Evolutionary conservation across 2,797 vertebrate species (phyloP), one percentile per base, ranked within the genome.

Genomic region (Xyrichtys novacula): DNA sequence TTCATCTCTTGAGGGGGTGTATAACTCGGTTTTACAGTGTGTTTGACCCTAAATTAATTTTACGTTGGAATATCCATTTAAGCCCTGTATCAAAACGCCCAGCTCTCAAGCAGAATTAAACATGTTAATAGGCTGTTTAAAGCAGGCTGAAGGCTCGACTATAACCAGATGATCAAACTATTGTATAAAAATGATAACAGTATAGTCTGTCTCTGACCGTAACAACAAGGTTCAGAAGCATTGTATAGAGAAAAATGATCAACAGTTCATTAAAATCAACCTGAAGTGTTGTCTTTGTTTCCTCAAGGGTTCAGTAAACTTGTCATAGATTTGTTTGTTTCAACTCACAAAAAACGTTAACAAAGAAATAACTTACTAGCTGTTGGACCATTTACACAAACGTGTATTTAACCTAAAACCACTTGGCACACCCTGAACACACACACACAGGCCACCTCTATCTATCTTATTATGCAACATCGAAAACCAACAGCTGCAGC

Each of bases 361-460:
- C 40, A 7, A 20, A 31, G 9, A 48, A 9, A 52, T 1, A 20
- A 23, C 31, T 23, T 11, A 38, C 1, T 19, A 22, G 6, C 36
- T 46, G 31, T 2, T 55, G 47, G 6, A 29, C 1, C 25, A 5
- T 32, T 3, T 17, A 26, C 3, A 15, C 11, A 29, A 12, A 53
- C 39, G 70, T 62, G 39, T 57, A 36, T 68, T 65, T 22, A 54
- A 36, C 0, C 15, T 46, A 7, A 65, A 49, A 16, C 57, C 39
- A 10, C 32, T 34, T 20, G 44, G 22, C 80, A 52, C 69, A 10
- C 66, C 73, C 52, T 60, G 53, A 72, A 65, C 46, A 44, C 46
- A 44, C 46, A 44, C 6, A 71, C 68, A 60, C 66, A 67, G 43
- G 22, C 48, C 34, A 60, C 53, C 40, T 76, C 36, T 26, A 39